Percentiles rank a stretch among this genome's conserved stretches.
Conservation (phyloP, 2,888 invertebrate species). For the Shargacucullia verbasci region DNA sequence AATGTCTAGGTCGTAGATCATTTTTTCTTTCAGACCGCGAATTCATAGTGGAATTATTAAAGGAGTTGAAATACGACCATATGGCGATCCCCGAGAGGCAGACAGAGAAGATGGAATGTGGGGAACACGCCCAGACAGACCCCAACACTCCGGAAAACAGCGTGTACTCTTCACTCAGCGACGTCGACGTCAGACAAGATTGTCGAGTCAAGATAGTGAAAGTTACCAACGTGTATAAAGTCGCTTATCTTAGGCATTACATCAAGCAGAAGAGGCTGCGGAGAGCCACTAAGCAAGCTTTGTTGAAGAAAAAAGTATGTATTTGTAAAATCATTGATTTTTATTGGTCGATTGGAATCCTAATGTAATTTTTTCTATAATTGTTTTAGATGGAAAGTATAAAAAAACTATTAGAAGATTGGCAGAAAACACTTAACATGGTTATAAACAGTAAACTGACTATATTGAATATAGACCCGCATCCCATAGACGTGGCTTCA, state of each 20-base stretch:
- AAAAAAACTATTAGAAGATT: slow-evolving; percentile 78
- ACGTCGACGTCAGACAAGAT: slow-evolving; percentile 69
- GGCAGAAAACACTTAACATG: slow-evolving; percentile 79
- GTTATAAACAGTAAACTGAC: slow-evolving; percentile 75
- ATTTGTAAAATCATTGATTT: background rate
- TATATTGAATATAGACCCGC: slow-evolving; percentile 68
- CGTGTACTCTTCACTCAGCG: slow-evolving; percentile 72
- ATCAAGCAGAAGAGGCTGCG: slow-evolving; percentile 80
- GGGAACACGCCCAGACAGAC: slow-evolving; percentile 61
- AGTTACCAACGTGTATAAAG: slow-evolving; percentile 83
- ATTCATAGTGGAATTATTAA: slow-evolving; percentile 72
- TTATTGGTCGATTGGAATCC: background rate
- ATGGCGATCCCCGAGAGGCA: slow-evolving; percentile 57
- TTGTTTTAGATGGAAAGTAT: slow-evolving; percentile 76
- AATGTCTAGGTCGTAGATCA: slow-evolving; percentile 21
- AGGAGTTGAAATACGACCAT: slow-evolving; percentile 70
- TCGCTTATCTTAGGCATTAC: slow-evolving; percentile 80
- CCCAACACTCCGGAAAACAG: slow-evolving; percentile 63
- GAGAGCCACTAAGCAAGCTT: slow-evolving; percentile 74
- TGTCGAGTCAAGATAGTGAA: slow-evolving; percentile 80
- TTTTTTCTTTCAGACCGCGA: slow-evolving; percentile 70
- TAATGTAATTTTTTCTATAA: background rate
- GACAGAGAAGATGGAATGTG: slow-evolving; percentile 63
- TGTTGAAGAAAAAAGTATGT: slow-evolving; percentile 78
- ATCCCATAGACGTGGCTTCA: slow-evolving; percentile 70